Evolutionary conservation across 2,888 invertebrate species (phyloP).

Genomic region (Leucozona laternaria): DNA sequence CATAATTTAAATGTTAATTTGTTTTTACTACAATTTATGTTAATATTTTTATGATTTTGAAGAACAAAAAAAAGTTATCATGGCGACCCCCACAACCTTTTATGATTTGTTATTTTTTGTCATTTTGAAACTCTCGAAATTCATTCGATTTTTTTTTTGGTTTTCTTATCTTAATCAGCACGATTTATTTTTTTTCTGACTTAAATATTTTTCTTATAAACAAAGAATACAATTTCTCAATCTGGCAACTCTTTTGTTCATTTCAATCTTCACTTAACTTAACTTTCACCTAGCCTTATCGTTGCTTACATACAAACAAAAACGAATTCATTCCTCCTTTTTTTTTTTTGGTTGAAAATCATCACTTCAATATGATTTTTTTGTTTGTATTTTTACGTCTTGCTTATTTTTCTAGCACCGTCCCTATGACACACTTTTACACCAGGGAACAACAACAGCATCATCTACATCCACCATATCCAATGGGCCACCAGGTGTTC

Average conservation of each 20-base stretch:
- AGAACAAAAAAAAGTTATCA: too few species aligned
- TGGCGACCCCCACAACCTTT: too few species aligned
- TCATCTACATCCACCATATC: constrained; percentile 62
- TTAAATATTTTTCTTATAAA: too few species aligned
- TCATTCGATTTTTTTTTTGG: too few species aligned
- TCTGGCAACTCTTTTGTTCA: background rate
- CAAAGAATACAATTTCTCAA: too few species aligned
- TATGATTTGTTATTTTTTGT: too few species aligned
- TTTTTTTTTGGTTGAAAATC: constrained; percentile 11
- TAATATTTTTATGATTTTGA: too few species aligned
- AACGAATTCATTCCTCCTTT: background rate
- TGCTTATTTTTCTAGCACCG: constrained; percentile 52
- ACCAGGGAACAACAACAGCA: constrained; percentile 63
- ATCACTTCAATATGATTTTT: constrained; percentile 58
- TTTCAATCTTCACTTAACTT: background rate
- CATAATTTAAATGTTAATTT: background rate
- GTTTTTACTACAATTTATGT: too few species aligned
- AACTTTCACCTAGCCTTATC: background rate
- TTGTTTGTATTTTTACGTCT: constrained; percentile 33
- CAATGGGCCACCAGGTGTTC: constrained; percentile 77
- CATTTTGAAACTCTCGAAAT: too few species aligned
- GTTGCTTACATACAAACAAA: background rate
- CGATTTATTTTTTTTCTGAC: too few species aligned
- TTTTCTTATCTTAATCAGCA: too few species aligned
- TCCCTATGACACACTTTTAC: constrained; percentile 66